Conservation (phyloP, 2,113 vertebrate species). For the Rissa tridactyla region DNA sequence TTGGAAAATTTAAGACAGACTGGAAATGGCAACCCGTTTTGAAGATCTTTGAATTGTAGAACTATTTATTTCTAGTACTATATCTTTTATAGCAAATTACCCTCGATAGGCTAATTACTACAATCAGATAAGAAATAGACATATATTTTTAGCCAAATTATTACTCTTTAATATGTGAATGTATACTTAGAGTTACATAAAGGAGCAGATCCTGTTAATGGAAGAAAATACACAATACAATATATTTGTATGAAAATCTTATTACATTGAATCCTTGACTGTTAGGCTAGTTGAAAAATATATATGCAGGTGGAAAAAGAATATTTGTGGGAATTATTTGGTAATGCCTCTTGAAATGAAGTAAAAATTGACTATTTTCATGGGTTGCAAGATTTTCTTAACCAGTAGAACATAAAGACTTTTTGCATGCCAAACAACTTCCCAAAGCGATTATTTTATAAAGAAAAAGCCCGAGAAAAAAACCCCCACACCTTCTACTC, state of each 20-base stretch:
- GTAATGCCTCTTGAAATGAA: slow-evolving; percentile 18
- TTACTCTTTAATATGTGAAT: slow-evolving; percentile 67
- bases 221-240: slow-evolving; percentile 31
- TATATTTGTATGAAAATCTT: slow-evolving; percentile 48
- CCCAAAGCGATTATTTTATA: background rate
- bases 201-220: slow-evolving; percentile 41
- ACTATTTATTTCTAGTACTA: slow-evolving; percentile 79
- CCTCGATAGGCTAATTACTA: slow-evolving; percentile 59
- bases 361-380: slow-evolving; percentile 55
- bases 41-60: slow-evolving; percentile 66
- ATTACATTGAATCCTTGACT: slow-evolving; percentile 10
- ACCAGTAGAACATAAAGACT: background rate
- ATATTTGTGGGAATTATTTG: slow-evolving; percentile 45
- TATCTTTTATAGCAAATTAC: slow-evolving; percentile 71
- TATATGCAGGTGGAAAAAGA: slow-evolving; percentile 24
- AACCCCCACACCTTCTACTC: accelerated
- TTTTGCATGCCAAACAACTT: background rate
- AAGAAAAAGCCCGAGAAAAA: background rate
- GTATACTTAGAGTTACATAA: slow-evolving; percentile 67
- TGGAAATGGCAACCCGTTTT: slow-evolving; percentile 50
- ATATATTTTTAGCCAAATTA: slow-evolving; percentile 67
- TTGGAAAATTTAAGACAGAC: slow-evolving; percentile 33
- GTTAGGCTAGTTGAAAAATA: slow-evolving; percentile 52
- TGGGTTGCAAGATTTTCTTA: slow-evolving; percentile 24
- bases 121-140: slow-evolving; percentile 67